Percentiles rank a stretch among this genome's conserved stretches.
phyloP scores from a whole-genome alignment of 1,140 invertebrate genomes.

The Wasmannia auropunctata region DNA sequence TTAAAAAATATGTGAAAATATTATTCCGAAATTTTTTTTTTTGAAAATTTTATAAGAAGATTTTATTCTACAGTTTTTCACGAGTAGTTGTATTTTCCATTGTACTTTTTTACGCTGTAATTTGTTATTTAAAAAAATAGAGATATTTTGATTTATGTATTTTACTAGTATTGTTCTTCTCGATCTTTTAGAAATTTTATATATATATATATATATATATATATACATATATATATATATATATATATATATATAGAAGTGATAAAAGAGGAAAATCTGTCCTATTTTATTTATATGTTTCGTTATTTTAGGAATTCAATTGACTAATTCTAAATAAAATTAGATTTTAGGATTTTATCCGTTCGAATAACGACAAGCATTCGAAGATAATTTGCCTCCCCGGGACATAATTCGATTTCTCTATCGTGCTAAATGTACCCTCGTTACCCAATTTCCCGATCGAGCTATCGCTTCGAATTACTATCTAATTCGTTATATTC shows the following conservation, averaged over 20 bases:
- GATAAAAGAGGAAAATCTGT: neutral
- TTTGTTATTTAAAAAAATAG: neutral
- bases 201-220: too few relatives aligned
- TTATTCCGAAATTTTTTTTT: neutral
- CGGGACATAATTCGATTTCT: conserved; percentile 49
- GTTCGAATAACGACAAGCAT: conserved; percentile 23
- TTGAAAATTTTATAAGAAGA: neutral
- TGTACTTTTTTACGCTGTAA: neutral
- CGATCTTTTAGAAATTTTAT: neutral
- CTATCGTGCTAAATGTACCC: conserved; percentile 47
- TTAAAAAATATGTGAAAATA: neutral
- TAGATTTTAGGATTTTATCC: conserved; percentile 43
- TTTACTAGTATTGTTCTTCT: neutral
- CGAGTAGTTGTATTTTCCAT: neutral
- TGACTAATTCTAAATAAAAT: neutral
- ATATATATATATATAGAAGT: too few relatives aligned
- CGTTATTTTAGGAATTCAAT: conserved; percentile 29
- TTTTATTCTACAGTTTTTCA: neutral
- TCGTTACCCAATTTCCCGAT: conserved; percentile 38
- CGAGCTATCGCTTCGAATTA: conserved; percentile 48
- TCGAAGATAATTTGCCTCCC: conserved; percentile 38
- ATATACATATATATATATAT: too few relatives aligned
- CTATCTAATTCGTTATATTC: conserved; percentile 26
- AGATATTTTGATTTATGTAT: neutral
- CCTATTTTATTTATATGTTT: neutral